Evolutionary conservation across 1,140 invertebrate species (phyloP).

Genomic region (Tetramorium simillimum): DNA sequence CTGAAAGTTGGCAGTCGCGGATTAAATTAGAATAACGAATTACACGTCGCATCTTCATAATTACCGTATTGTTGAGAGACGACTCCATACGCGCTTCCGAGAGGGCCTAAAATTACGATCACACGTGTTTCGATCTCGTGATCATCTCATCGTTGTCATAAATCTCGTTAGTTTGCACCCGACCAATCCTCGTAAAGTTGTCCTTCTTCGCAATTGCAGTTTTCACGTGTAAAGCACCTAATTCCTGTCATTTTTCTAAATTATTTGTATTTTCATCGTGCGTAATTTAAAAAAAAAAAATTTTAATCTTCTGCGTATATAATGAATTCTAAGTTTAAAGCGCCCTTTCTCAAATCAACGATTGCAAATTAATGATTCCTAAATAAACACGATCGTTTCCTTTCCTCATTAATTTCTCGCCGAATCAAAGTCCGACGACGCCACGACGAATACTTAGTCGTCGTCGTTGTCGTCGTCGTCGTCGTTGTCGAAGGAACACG

Average conservation of each 20-base stretch:
- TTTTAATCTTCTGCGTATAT: neutral
- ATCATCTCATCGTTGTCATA: slow-evolving; percentile 52
- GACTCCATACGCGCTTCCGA: neutral
- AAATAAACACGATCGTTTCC: neutral
- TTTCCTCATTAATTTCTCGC: neutral
- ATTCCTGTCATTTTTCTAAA: neutral
- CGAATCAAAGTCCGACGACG: neutral
- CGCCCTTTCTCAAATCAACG: neutral
- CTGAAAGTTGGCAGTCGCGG: neutral
- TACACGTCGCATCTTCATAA: slow-evolving; percentile 19
- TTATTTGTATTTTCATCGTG: neutral
- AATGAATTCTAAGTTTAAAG: neutral
- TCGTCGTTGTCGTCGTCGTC: neutral
- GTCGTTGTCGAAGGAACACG: neutral
- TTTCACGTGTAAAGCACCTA: neutral
- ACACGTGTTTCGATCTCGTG: slow-evolving; percentile 34
- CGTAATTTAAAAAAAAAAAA: neutral
- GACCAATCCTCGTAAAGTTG: neutral
- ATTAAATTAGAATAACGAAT: slow-evolving; percentile 54
- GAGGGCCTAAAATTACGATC: slow-evolving; percentile 32
- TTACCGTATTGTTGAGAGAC: slow-evolving; percentile 52
- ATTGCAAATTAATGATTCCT: neutral
- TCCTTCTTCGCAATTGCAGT: neutral
- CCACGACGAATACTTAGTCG: neutral
- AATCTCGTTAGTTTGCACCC: slow-evolving; percentile 15